These are phyloP conservation scores for Bostrychus sinensis DNA, from an alignment of 2,113 vertebrate genomes.

Conservation along the genomic window DNA sequence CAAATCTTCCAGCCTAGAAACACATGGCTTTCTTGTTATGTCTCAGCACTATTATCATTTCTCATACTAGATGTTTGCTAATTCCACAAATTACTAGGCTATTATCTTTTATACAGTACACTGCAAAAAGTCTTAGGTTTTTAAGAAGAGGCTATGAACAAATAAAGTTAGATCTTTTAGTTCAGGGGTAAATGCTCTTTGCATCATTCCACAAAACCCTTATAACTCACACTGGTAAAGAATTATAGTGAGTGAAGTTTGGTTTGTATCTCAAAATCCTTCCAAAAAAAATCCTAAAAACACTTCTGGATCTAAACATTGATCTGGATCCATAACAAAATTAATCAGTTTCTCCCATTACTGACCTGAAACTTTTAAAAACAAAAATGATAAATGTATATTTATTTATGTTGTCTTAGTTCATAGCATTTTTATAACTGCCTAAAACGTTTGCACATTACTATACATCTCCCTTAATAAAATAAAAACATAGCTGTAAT, in stretches of 20 bases:
- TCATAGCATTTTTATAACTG: background rate
- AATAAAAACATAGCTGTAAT: background rate
- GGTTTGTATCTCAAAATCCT: too few species aligned
- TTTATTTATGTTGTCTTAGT: background rate
- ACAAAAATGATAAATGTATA: too few species aligned
- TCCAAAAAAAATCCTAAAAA: too few species aligned
- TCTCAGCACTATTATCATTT: background rate
- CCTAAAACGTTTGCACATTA: background rate
- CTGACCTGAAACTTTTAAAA: too few species aligned
- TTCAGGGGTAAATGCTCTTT: too few species aligned
- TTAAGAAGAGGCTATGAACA: background rate
- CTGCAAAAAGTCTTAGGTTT: background rate
- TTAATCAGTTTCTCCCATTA: too few species aligned
- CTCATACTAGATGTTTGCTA: background rate
- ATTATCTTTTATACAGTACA: background rate
- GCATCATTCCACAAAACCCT: too few species aligned
- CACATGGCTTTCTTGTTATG: background rate
- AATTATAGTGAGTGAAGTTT: too few species aligned
- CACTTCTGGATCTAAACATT: too few species aligned
- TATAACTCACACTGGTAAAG: too few species aligned
- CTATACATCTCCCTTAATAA: background rate
- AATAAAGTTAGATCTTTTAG: too few species aligned
- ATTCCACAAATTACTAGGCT: background rate
- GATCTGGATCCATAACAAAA: too few species aligned
- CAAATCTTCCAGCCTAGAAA: conserved; percentile 19